These are phyloP conservation scores for Toxotes lorentzi DNA, from an alignment of 2,797 vertebrate genomes.

Conservation along the genomic window DNA sequence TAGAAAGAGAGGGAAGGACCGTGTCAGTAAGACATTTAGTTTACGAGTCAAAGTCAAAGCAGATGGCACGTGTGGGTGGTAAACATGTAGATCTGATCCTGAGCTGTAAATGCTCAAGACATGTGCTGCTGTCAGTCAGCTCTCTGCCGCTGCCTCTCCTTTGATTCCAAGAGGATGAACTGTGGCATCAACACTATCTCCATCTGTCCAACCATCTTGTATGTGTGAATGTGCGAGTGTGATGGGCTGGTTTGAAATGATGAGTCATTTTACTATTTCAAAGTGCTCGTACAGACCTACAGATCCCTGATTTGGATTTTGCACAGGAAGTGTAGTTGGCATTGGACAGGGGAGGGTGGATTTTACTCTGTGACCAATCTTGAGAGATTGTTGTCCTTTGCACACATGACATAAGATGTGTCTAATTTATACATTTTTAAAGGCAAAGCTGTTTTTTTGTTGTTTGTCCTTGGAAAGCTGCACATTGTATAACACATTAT, in stretches of 20 bases:
- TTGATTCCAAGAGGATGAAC: slow-evolving; percentile 40
- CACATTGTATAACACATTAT: not conserved
- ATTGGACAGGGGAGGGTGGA: not conserved
- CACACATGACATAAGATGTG: no score
- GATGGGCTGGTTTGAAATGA: slow-evolving; percentile 1
- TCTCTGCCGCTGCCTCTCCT: slow-evolving; percentile 20
- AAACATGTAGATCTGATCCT: slow-evolving; percentile 48
- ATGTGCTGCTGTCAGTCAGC: slow-evolving; percentile 73
- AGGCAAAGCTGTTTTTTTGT: not conserved
- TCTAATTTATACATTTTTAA: not conserved
- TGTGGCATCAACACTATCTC: slow-evolving; percentile 55
- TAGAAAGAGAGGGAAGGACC: not conserved
- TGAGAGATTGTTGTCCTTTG: not conserved
- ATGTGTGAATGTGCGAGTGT: slow-evolving; percentile 39
- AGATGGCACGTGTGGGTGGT: slow-evolving; percentile 53
- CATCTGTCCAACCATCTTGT: slow-evolving; percentile 62
- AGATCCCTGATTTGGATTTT: slow-evolving; percentile 37
- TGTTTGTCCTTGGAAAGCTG: not conserved
- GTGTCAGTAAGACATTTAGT: slow-evolving; percentile 28
- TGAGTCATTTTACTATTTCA: slow-evolving; percentile 69
- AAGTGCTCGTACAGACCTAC: slow-evolving; percentile 55
- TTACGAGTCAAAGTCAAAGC: slow-evolving; percentile 50
- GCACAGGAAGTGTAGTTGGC: slow-evolving; percentile 14
- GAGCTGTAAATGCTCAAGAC: slow-evolving; percentile 49
- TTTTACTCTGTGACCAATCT: not conserved